Evolutionary conservation across 2,888 invertebrate genomes (phyloP).

Genomic region (Hanleya hanleyi): DNA sequence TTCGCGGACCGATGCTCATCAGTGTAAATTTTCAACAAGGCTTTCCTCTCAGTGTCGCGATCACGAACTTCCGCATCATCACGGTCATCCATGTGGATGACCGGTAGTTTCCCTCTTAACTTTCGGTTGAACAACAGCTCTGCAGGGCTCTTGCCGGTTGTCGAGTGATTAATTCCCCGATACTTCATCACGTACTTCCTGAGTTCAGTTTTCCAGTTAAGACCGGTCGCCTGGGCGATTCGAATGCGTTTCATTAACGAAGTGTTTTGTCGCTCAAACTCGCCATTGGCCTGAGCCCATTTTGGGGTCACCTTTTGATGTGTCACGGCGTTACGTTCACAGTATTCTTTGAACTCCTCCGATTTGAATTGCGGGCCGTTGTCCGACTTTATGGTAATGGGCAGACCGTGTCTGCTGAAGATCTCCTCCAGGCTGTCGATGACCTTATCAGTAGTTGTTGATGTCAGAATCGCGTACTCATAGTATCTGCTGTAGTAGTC

Average conservation of each 20-base stretch:
- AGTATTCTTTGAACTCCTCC: background rate
- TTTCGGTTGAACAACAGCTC: constrained; percentile 15
- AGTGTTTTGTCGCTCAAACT: constrained; percentile 36
- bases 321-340: constrained; percentile 13
- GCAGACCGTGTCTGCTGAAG: background rate
- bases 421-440: constrained; percentile 1
- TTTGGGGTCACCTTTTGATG: constrained; percentile 28
- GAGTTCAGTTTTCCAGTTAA: constrained; percentile 20
- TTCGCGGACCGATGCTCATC: too few relatives aligned
- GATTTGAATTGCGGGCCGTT: constrained; percentile 5
- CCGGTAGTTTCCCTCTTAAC: too few relatives aligned
- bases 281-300: constrained; percentile 38
- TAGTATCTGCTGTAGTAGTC: constrained; percentile 20
- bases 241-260: constrained; percentile 34
- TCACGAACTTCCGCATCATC: too few relatives aligned
- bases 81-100: too few relatives aligned
- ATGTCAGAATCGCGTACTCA: background rate
- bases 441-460: background rate
- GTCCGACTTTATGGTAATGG: background rate
- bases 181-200: constrained; percentile 2
- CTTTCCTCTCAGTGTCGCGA: too few relatives aligned
- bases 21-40: too few relatives aligned
- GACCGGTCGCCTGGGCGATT: constrained; percentile 26
- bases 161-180: constrained; percentile 3
- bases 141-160: constrained; percentile 7